Evolutionary conservation across 1,140 invertebrate genomes (phyloP), one percentile per base, ranked within the genome.

Genomic region (Drosophila nikananu): DNA sequence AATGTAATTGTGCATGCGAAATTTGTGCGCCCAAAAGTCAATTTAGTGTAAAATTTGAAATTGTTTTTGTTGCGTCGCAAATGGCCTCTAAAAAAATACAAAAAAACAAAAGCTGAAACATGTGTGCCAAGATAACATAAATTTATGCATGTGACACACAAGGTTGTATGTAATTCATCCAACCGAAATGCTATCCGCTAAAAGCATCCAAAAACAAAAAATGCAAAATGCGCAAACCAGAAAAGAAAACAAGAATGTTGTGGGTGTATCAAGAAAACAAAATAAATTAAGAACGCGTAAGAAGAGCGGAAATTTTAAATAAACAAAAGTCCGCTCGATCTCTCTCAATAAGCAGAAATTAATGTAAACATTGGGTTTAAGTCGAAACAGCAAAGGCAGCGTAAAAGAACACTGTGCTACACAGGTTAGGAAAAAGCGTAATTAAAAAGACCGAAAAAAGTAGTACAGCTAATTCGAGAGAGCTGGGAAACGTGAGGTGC

Each of bases 11-110:
- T 84, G 83, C 83, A 83, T 84, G 73, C 77, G 46, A 78, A 72
- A 80, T 82, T 83, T 79, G 57, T 77, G 51, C 75, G 72, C 59
- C 59, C 68, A 75, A 83, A 78, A 87, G 84, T 89, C 83, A 87
- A 87, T 87, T 87, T 87, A 81, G 83, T 87, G 83, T 87, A 89
- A 89, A 87, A 87, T 87, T 89, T 84, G 68, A 78, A 81, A 61
- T 27, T 51, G 58, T 74, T 65, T 70, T 30, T 37, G 39, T 32
- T 55, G n/a, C 21, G 23, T 1, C 17, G 23, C 46, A 12, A 67
- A 58, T 32, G 39, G 71, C 57, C 58, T 62, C n/a, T 55, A 66
- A 77, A 61, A 54, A 51, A 35, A 35, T 13, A 35, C 1, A 30
- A 1, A 30, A 10, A 79, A 54, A 75, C 65, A 48, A 48, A 67